Evolutionary conservation across 2,113 vertebrate species (phyloP).

Genomic region (Mohoua ochrocephala): DNA sequence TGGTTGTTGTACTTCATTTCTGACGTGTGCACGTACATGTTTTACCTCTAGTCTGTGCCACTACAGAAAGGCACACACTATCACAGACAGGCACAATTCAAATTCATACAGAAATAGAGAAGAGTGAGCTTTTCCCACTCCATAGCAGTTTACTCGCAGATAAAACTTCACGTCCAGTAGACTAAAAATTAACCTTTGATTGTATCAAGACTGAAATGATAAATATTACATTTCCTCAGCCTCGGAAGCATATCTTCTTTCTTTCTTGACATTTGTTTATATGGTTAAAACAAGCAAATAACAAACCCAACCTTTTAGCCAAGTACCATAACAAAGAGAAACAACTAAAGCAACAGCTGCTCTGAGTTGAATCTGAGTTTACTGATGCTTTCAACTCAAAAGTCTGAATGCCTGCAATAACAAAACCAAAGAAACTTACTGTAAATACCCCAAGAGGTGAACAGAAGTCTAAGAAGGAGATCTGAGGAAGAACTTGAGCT

Average conservation of each 20-base stretch:
- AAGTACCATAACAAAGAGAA: background rate
- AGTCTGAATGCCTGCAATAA: background rate
- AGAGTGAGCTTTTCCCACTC: background rate
- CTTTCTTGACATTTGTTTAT: background rate
- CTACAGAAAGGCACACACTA: background rate
- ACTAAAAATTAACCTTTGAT: background rate
- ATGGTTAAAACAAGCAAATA: background rate
- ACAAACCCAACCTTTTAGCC: background rate
- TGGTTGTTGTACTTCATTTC: background rate
- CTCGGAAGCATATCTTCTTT: background rate
- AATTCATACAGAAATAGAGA: background rate
- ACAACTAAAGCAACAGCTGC: background rate
- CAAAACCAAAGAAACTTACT: background rate
- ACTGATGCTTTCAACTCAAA: background rate
- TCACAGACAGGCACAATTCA: background rate
- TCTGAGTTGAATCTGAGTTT: background rate
- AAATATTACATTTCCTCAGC: background rate
- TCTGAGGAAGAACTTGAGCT: background rate
- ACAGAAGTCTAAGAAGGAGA: background rate
- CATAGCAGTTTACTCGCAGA: background rate
- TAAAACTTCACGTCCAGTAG: background rate
- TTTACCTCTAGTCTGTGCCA: background rate
- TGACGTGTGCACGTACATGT: fast-evolving
- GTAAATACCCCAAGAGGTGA: background rate
- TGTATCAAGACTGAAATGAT: background rate